These are phyloP conservation scores for Erpornis zantholeuca DNA, from an alignment of 2,113 vertebrate species.

Conservation along the genomic window DNA sequence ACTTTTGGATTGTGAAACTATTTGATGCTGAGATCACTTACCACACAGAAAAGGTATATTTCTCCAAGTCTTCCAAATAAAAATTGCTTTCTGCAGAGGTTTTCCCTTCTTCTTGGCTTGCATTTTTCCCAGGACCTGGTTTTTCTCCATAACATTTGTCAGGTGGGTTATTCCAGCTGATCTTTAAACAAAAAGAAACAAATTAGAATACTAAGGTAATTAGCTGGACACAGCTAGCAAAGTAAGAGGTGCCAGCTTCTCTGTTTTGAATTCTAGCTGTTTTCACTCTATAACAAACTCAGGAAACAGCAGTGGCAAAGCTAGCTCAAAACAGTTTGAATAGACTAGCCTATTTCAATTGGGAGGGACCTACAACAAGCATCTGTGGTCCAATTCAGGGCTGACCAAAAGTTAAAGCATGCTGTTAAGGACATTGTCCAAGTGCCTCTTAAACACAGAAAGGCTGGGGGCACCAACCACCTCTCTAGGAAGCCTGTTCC, in stretches of 20 bases:
- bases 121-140: neutral
- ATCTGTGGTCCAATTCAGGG: neutral
- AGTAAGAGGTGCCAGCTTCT: neutral
- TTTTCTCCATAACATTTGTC: neutral
- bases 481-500: neutral
- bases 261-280: neutral
- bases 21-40: constrained; percentile 28
- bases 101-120: neutral
- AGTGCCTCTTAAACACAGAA: neutral
- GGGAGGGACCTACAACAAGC: neutral
- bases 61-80: constrained; percentile 70
- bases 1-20: neutral
- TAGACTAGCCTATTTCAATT: neutral
- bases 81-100: neutral
- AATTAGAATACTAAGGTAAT: neutral
- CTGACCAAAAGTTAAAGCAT: neutral
- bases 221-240: neutral
- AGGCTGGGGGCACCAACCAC: neutral
- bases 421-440: neutral
- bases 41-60: constrained; percentile 73
- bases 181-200: neutral
- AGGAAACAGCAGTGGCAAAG: neutral
- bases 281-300: neutral
- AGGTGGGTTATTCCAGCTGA: neutral
- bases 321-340: neutral